Percentiles rank a stretch among this genome's conserved stretches.
These are phyloP conservation scores for Pyrocoelia pectoralis DNA, from an alignment of 2,888 invertebrate genomes.

Conservation along the genomic window DNA sequence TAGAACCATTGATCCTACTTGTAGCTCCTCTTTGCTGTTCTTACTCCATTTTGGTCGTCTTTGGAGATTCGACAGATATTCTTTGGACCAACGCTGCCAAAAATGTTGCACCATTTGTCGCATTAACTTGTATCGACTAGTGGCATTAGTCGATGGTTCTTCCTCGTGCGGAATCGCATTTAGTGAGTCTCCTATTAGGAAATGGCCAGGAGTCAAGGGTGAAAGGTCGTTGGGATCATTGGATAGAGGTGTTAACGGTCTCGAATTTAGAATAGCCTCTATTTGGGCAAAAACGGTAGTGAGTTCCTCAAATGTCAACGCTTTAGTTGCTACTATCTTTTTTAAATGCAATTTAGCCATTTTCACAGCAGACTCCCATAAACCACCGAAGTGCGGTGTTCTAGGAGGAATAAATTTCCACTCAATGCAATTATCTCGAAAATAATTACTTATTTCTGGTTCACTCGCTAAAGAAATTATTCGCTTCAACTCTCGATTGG, in stretches of 20 bases:
- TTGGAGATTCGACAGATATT: constrained; percentile 37
- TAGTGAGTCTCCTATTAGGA: constrained; percentile 31
- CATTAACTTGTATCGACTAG: constrained; percentile 24
- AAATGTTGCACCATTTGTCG: constrained; percentile 31
- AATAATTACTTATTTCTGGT: background rate
- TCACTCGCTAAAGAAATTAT: background rate
- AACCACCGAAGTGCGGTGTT: constrained; percentile 31
- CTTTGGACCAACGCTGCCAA: constrained; percentile 37
- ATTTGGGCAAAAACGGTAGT: constrained; percentile 32
- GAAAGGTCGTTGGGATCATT: constrained; percentile 32
- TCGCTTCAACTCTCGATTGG: constrained; percentile 21
- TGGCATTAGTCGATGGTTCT: constrained; percentile 16
- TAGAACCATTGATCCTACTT: constrained; percentile 13
- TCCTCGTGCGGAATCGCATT: constrained; percentile 19
- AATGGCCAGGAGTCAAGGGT: constrained; percentile 35
- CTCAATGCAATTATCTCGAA: constrained; percentile 2
- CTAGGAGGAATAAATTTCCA: constrained; percentile 35
- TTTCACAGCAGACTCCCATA: constrained; percentile 30
- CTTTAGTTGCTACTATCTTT: constrained; percentile 21
- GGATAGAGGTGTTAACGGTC: constrained; percentile 34
- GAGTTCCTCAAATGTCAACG: constrained; percentile 31
- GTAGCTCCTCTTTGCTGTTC: constrained; percentile 5
- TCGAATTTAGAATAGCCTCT: constrained; percentile 36
- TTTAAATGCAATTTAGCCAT: constrained; percentile 30
- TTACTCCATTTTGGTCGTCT: constrained; percentile 33